phyloP scores from a whole-genome alignment of 2,888 invertebrate genomes.

The Agelastica alni region DNA sequence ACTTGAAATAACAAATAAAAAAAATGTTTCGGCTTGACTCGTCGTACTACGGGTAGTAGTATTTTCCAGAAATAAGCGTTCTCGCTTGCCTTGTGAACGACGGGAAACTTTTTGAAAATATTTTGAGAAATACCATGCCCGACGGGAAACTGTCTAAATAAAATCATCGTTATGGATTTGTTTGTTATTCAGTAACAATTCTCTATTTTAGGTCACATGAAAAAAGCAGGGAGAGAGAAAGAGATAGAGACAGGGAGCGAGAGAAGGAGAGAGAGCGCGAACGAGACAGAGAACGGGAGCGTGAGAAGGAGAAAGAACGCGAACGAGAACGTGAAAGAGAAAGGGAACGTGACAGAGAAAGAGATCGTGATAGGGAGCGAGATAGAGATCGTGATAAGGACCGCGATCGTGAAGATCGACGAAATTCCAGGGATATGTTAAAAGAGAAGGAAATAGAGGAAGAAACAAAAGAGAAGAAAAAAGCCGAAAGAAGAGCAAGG shows the following conservation, averaged over 20 bases:
- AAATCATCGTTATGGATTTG: too few species aligned
- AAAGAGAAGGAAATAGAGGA: constrained; percentile 87
- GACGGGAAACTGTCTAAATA: too few species aligned
- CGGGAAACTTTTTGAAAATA: too few species aligned
- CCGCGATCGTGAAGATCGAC: constrained; percentile 62
- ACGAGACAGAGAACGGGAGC: constrained; percentile 55
- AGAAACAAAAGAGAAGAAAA: constrained; percentile 87
- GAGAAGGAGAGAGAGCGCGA: constrained; percentile 58
- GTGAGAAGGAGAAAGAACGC: constrained; percentile 56
- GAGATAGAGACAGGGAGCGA: constrained; percentile 55
- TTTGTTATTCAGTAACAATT: too few species aligned
- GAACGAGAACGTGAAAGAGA: constrained; percentile 58
- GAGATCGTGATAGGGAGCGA: constrained; percentile 65
- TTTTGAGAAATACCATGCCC: too few species aligned
- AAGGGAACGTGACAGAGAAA: constrained; percentile 56
- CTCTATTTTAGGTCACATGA: constrained; percentile 55
- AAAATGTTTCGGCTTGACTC: too few species aligned
- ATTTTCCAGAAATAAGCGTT: too few species aligned
- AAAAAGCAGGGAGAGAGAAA: constrained; percentile 54
- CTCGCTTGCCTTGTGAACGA: too few species aligned
- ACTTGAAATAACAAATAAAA: too few species aligned
- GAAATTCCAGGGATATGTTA: constrained; percentile 66
- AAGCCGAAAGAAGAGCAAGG: constrained; percentile 85
- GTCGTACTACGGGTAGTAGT: too few species aligned
- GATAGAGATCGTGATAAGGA: constrained; percentile 63